Evolutionary conservation across 2,797 vertebrate genomes (phyloP).

Genomic region (Enteromius viviparus): DNA sequence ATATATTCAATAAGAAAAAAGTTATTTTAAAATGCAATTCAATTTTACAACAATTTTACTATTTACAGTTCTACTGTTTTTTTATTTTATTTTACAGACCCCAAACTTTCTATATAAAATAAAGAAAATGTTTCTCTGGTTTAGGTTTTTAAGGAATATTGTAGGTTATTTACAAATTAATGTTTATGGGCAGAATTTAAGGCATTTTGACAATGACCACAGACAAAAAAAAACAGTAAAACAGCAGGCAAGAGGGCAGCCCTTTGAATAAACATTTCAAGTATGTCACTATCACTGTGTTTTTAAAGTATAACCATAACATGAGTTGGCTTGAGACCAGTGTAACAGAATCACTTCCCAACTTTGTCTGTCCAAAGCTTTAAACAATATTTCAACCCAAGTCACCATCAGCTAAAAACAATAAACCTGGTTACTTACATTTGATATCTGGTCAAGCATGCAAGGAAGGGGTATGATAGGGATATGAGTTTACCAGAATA

Average conservation of each 20-base stretch:
- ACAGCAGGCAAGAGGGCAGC: slow-evolving; percentile 12
- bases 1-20: background rate
- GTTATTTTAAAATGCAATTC: background rate
- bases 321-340: slow-evolving; percentile 19
- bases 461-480: no score
- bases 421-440: slow-evolving; percentile 19
- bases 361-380: slow-evolving; percentile 4
- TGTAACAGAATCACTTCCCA: slow-evolving; percentile 9
- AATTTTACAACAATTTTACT: background rate
- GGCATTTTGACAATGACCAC: background rate
- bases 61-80: no score
- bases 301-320: slow-evolving; percentile 31
- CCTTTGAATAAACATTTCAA: slow-evolving; percentile 3
- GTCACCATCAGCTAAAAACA: slow-evolving; percentile 7
- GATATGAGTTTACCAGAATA: no score
- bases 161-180: background rate
- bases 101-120: background rate
- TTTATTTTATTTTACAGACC: background rate
- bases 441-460: background rate
- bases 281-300: slow-evolving; percentile 14
- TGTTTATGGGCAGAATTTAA: background rate
- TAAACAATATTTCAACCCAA: slow-evolving; percentile 9
- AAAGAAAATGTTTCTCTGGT: background rate
- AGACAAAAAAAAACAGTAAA: slow-evolving; percentile 4
- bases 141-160: background rate